A percentile compares a stretch with the other conserved stretches of the same genome.
Conservation (phyloP, 2,113 vertebrate species). For the Archilochus colubris region DNA sequence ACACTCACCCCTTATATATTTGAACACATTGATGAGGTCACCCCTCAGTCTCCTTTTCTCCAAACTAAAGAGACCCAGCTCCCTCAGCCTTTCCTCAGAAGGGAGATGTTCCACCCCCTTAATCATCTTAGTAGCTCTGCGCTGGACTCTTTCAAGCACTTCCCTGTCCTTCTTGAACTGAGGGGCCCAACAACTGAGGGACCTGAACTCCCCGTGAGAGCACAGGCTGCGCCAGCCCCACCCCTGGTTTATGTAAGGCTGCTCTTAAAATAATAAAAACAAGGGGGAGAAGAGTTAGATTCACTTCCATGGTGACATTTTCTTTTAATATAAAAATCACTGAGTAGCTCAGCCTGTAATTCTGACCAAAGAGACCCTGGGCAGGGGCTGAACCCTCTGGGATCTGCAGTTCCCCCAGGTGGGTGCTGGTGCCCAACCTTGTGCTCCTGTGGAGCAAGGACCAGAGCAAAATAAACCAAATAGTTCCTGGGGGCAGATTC, state of each 20-base stretch:
- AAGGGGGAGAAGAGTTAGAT: background rate
- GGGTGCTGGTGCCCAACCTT: background rate
- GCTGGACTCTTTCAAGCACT: too few species aligned
- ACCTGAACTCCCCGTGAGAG: background rate
- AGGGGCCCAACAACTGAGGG: too few species aligned
- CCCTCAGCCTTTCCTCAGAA: too few species aligned
- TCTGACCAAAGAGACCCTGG: accelerated
- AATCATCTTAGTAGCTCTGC: too few species aligned
- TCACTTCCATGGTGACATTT: background rate
- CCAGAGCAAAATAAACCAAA: background rate
- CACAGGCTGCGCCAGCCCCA: background rate
- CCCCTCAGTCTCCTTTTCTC: too few species aligned
- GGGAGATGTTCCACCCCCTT: too few species aligned
- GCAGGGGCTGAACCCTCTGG: too few species aligned
- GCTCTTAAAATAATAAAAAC: background rate
- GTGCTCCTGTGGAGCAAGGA: background rate
- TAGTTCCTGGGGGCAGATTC: background rate
- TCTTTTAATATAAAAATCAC: background rate
- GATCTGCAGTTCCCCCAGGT: too few species aligned
- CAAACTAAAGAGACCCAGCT: too few species aligned
- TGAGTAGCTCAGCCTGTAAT: accelerated
- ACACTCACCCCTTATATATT: too few species aligned
- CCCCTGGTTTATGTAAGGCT: background rate
- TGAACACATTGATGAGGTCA: too few species aligned
- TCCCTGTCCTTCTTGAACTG: too few species aligned